Evolutionary conservation across 2,888 invertebrate genomes (phyloP), one percentile per base, ranked within the genome.

Genomic region (Chrysolina americana): DNA sequence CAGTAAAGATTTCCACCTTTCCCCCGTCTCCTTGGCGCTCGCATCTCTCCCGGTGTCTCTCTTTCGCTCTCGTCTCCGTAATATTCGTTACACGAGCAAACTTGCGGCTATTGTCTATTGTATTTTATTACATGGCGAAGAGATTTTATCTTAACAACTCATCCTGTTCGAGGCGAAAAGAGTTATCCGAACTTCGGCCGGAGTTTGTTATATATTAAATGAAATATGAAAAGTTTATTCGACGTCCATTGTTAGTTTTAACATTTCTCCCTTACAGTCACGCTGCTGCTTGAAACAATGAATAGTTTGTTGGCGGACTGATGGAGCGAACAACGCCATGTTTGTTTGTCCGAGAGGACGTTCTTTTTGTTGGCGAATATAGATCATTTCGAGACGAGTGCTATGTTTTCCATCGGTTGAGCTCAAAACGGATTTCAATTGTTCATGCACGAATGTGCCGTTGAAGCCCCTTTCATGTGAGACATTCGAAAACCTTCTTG

Each of bases 141-240:
- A 71, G 78, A 77, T 78, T 78, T 77, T 78, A 80, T 78, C 78
- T 74, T 72, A 73, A 74, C 71, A 74, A 71, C 79, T 79, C 81
- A 78, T 78, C 76, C 73, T 63, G 65, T 76, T 64, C 64, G 64
- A 48, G 70, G 56, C 64, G 68, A 71, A 74, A 74, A 71, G 53
- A 66, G 47, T 71, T 68, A 68, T 68, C 69, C 15, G 56, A 74
- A 74, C 68, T 74, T 71, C 8, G 36, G 70, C 71, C 44, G 53
- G 74, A 47, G 70, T 70, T 71, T 70, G 74, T 74, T 68, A 56
- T 66, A 68, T 76, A 71, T 73, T 76, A 76, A 76, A 74, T 74
- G 74, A 59, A 78, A 78, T 75, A 74, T 75, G 74, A 71, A 75
- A 77, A 77, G 71, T 75, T 75, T 71, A 71, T 70, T 65, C 71